phyloP scores from a whole-genome alignment of 2,113 vertebrate species.

The Gnathonemus echidnorhynchus region DNA sequence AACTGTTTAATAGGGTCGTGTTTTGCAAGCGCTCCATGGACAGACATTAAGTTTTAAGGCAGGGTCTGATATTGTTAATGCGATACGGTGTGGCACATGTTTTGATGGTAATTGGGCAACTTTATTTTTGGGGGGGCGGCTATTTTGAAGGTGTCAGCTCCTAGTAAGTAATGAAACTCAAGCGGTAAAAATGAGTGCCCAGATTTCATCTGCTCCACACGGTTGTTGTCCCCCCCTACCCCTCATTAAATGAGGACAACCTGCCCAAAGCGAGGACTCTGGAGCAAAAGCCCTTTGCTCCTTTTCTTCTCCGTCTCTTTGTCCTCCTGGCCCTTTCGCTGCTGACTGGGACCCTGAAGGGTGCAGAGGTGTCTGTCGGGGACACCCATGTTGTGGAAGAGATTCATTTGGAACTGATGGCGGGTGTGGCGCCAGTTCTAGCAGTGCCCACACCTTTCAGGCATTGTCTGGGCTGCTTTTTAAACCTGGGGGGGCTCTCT shows the following conservation, averaged over 20 bases:
- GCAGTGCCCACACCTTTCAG: conserved; percentile 41
- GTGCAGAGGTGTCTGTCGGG: conserved; percentile 22
- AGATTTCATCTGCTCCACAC: conserved; percentile 24
- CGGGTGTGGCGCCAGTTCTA: conserved; percentile 28
- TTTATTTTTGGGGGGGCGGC: background rate
- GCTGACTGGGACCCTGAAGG: conserved; percentile 30
- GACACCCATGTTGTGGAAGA: conserved; percentile 42
- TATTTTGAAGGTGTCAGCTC: background rate
- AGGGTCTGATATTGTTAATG: background rate
- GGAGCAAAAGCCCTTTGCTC: conserved; percentile 9
- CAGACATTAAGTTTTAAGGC: background rate
- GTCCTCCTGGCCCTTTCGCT: background rate
- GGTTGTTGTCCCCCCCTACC: background rate
- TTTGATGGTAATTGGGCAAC: background rate
- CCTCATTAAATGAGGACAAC: background rate
- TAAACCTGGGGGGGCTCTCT: conserved; percentile 26
- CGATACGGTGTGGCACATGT: background rate
- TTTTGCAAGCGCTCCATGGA: background rate
- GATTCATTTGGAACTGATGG: conserved; percentile 36
- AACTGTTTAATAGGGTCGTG: background rate
- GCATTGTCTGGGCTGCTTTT: conserved; percentile 41
- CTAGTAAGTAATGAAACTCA: conserved; percentile 10
- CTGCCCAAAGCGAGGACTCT: background rate
- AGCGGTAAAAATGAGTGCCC: conserved; percentile 15
- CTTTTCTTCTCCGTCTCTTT: background rate